Evolutionary conservation across 2,113 vertebrate genomes (phyloP), one percentile per base, ranked within the genome.

Genomic region (Hypomesus transpacificus): DNA sequence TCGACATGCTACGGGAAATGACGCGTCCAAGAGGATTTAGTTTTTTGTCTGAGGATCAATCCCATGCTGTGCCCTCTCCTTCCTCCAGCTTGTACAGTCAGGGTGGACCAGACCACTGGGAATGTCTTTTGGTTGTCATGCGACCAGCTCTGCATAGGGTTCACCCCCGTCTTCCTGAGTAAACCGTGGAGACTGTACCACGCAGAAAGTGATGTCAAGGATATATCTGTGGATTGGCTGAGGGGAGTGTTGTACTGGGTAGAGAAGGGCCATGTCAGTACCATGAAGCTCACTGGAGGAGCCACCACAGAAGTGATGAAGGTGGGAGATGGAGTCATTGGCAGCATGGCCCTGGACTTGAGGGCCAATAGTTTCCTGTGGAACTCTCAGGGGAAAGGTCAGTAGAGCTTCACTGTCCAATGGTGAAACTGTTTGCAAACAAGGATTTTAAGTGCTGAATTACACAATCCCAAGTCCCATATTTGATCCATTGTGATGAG

Each of bases 71-170:
- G 14, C 17, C 14, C 22, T 59, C n/a, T n/a, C 54, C 54, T 22
- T n/a, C 9, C 11, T 8, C 21, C 20, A 20, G n/a, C 8, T 28
- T 61, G 22, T 61, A 16, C 59, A 26, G 59, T 61, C 59, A 14
- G 67, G 60, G 90, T 96, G 50, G 94, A 97, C 73, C 86, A 93
- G 71, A 74, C 62, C 61, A 93, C 83, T 0, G 94, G 94, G 1
- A 86, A 85, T 68, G 53, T 96, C 2, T 95, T 90, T 75, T 96
- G 95, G 94, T 81, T 96, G 0, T 86, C 94, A 0, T 95, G 94
- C 79, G 92, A 95, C 78, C 87, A 85, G 66, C 87, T 87, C 50
- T 74, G 76, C 60, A 89, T 98, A 0, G 90, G 89, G 1, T 87
- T 91, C 65, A 92, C 77, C 16, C 75, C 8, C 1, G 13, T 69